Evolutionary conservation across 2,797 vertebrate genomes (phyloP).

Genomic region (Rhinoraja longicauda): DNA sequence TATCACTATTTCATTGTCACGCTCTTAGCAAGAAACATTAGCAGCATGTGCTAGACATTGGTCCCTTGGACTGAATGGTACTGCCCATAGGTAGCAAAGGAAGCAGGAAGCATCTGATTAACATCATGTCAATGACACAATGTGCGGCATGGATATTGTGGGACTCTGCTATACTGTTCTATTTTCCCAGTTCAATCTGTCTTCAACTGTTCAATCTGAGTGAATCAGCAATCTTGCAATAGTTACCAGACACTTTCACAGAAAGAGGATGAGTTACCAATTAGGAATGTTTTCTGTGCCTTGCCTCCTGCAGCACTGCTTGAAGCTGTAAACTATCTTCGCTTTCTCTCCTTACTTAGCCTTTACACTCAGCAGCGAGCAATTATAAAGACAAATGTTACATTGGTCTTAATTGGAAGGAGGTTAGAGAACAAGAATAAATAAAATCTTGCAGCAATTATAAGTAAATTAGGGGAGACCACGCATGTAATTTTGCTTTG

Average conservation of each 20-base stretch:
- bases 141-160: too few species aligned
- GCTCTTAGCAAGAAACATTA: neutral
- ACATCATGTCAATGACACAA: too few species aligned
- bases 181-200: neutral
- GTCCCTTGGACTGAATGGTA: neutral
- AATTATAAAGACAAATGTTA: too few species aligned
- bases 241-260: neutral
- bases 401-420: too few species aligned
- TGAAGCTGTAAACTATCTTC: neutral
- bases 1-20: neutral
- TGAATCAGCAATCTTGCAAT: neutral
- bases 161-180: too few species aligned
- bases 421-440: too few species aligned
- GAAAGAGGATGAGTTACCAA: neutral
- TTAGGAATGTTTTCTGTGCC: neutral
- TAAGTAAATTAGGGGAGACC: too few species aligned
- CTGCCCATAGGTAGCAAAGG: neutral
- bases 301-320: neutral
- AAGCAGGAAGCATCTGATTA: neutral
- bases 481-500: too few species aligned
- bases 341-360: too few species aligned
- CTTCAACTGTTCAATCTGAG: neutral
- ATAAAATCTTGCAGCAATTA: too few species aligned
- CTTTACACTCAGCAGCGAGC: too few species aligned
- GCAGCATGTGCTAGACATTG: neutral